These are phyloP conservation scores for Ptychoptera albimana DNA, from an alignment of 2,888 invertebrate genomes.

Conservation along the genomic window DNA sequence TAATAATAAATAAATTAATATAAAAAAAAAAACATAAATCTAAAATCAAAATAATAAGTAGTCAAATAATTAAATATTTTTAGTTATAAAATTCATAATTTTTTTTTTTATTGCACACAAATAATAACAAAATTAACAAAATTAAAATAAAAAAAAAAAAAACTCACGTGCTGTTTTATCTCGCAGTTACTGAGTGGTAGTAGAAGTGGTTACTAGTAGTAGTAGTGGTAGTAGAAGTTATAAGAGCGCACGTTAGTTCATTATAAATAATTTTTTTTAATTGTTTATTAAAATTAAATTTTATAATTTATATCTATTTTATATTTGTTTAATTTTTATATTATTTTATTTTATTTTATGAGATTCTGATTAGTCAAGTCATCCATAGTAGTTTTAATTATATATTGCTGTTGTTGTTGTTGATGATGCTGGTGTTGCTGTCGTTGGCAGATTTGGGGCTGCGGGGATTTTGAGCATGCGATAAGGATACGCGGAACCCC, in stretches of 20 bases:
- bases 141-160: slow-evolving; percentile 14
- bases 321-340: slow-evolving; percentile 4
- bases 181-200: slow-evolving; percentile 11
- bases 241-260: slow-evolving; percentile 13
- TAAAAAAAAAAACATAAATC: too few relatives aligned
- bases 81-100: slow-evolving; percentile 8
- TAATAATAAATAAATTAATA: too few relatives aligned
- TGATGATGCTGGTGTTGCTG: slow-evolving; percentile 35
- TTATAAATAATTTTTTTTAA: slow-evolving; percentile 6
- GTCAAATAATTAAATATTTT: too few relatives aligned
- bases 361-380: too few relatives aligned
- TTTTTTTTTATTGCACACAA: slow-evolving; percentile 8
- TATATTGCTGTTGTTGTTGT: slow-evolving; percentile 12
- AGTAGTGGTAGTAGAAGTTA: slow-evolving; percentile 8
- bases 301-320: slow-evolving; percentile 5
- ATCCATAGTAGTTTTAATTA: slow-evolving; percentile 5
- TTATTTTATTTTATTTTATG: neutral
- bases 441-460: slow-evolving; percentile 33
- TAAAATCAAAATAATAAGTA: too few relatives aligned
- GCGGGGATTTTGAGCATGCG: slow-evolving; percentile 58
- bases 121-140: slow-evolving; percentile 11
- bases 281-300: slow-evolving; percentile 2
- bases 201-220: slow-evolving; percentile 6
- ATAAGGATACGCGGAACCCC: slow-evolving; percentile 77
- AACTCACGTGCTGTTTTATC: slow-evolving; percentile 16